These are phyloP conservation scores for Ligdia adustata DNA, from an alignment of 2,888 invertebrate genomes.

Conservation along the genomic window DNA sequence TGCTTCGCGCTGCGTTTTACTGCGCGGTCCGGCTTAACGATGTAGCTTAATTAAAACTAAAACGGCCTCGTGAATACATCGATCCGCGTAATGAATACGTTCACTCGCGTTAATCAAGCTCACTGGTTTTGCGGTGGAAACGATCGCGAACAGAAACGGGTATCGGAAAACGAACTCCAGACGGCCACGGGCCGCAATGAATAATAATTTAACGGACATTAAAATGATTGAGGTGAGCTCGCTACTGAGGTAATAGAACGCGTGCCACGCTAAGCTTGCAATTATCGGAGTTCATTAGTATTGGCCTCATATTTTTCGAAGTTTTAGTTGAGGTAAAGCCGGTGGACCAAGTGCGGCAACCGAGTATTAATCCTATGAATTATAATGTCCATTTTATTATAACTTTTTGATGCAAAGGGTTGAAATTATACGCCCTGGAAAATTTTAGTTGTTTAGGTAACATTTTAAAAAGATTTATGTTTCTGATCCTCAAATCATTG, in stretches of 20 bases:
- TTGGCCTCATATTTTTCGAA: slow-evolving; percentile 58
- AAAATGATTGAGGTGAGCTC: slow-evolving; percentile 65
- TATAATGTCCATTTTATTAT: slow-evolving; percentile 8
- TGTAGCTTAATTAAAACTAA: slow-evolving; percentile 79
- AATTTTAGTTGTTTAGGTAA: too few relatives aligned
- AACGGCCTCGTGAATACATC: slow-evolving; percentile 70
- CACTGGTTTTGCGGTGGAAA: slow-evolving; percentile 49
- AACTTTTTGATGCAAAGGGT: too few relatives aligned
- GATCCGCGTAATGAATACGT: slow-evolving; percentile 54
- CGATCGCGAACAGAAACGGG: slow-evolving; percentile 50
- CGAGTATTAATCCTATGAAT: slow-evolving; percentile 18
- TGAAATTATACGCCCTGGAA: too few relatives aligned
- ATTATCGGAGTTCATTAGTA: slow-evolving; percentile 69
- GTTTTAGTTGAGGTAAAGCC: slow-evolving; percentile 43
- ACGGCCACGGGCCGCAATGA: slow-evolving; percentile 52
- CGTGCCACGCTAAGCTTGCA: slow-evolving; percentile 62
- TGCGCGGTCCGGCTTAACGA: slow-evolving; percentile 66
- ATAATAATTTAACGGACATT: slow-evolving; percentile 68
- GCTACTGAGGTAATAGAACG: slow-evolving; percentile 61
- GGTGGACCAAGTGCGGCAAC: slow-evolving; percentile 7
- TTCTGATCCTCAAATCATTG: too few relatives aligned
- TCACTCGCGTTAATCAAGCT: slow-evolving; percentile 52
- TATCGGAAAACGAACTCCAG: slow-evolving; percentile 49
- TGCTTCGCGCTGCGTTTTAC: slow-evolving; percentile 65
- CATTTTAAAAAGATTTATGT: too few relatives aligned